Conservation (phyloP, 2,797 vertebrate genomes). For the Schizopygopsis pylzovi region DNA sequence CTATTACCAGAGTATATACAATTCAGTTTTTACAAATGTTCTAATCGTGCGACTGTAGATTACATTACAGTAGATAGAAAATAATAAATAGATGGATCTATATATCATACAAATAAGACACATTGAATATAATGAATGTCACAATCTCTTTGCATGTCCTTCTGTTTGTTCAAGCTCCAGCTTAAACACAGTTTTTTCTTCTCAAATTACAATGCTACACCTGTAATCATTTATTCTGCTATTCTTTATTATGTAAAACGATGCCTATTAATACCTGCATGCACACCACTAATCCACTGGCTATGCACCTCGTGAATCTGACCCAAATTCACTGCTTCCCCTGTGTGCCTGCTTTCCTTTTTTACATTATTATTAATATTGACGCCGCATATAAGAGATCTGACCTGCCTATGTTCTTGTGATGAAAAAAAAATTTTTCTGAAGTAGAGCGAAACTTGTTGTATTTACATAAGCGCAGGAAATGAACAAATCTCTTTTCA, state of each 20-base stretch:
- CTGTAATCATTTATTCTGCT: slow-evolving; percentile 73
- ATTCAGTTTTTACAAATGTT: neutral
- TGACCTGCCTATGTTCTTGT: slow-evolving; percentile 71
- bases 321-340: slow-evolving; percentile 79
- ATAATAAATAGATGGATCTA: neutral
- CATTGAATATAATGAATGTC: slow-evolving; percentile 67
- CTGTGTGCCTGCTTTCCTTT: slow-evolving; percentile 49
- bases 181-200: slow-evolving; percentile 72
- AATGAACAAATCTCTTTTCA: neutral
- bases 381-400: slow-evolving; percentile 77
- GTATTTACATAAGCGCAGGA: slow-evolving; percentile 60
- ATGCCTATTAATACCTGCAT: slow-evolving; percentile 73
- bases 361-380: slow-evolving; percentile 66
- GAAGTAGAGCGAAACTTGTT: slow-evolving; percentile 66
- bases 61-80: neutral
- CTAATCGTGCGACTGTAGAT: neutral
- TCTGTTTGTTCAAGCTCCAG: slow-evolving; percentile 66
- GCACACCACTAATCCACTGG: slow-evolving; percentile 73
- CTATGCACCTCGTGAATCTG: slow-evolving; percentile 80
- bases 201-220: slow-evolving; percentile 77
- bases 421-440: slow-evolving; percentile 64
- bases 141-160: slow-evolving; percentile 62
- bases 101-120: slow-evolving; percentile 49
- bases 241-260: slow-evolving; percentile 79
- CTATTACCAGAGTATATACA: neutral